These are phyloP conservation scores for Leptodirus hochenwartii DNA, from an alignment of 2,888 invertebrate species.

Conservation along the genomic window DNA sequence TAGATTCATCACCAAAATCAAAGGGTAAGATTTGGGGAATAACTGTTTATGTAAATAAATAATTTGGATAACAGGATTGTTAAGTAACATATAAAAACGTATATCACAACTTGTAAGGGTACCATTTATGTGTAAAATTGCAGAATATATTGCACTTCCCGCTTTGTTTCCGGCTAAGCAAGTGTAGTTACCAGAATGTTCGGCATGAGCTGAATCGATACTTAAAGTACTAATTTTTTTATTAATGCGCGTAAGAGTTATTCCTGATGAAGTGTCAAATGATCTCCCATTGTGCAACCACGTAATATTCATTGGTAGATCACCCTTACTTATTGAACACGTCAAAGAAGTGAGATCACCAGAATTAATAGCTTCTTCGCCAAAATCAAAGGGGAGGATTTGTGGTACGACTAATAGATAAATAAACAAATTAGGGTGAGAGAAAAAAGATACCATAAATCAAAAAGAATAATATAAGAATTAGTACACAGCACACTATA, in stretches of 20 bases:
- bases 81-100: neutral
- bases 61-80: constrained; percentile 3
- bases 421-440: constrained; percentile 9
- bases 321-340: constrained; percentile 54
- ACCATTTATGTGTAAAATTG: constrained; percentile 58
- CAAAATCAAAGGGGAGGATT: constrained; percentile 26
- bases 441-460: neutral
- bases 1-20: constrained; percentile 34
- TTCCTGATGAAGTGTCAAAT: constrained; percentile 18
- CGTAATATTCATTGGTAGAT: constrained; percentile 49
- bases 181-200: constrained; percentile 57
- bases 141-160: constrained; percentile 46
- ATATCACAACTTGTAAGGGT: constrained; percentile 3
- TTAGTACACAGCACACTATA: constrained; percentile 33
- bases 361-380: constrained; percentile 42
- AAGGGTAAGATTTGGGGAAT: constrained; percentile 23
- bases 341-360: constrained; percentile 49
- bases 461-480: too few species aligned
- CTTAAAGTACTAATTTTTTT: constrained; percentile 43
- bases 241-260: constrained; percentile 25
- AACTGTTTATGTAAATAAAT: neutral
- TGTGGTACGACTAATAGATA: constrained; percentile 21
- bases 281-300: constrained; percentile 57
- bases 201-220: constrained; percentile 50
- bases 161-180: constrained; percentile 58